Percentiles rank a stretch among this genome's conserved stretches.
Conservation (phyloP, 2,888 invertebrate genomes). For the Brachylomia viminalis region DNA sequence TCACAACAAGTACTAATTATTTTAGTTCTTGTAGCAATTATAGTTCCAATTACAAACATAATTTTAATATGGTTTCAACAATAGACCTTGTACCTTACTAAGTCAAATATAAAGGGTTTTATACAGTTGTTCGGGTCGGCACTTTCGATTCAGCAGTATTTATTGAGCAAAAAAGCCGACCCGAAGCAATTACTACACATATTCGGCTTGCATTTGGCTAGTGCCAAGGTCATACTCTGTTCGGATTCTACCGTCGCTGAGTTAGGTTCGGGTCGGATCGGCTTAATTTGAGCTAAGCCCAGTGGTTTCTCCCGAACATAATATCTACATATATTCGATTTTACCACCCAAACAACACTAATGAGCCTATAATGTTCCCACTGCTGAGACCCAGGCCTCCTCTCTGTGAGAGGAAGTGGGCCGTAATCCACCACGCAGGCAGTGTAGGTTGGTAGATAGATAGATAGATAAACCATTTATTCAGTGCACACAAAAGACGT, state of each 20-base stretch:
- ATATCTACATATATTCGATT: not conserved
- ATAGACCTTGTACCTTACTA: not conserved
- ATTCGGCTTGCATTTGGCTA: not conserved
- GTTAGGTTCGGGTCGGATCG: no score
- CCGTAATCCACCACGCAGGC: not conserved
- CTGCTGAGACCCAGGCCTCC: not conserved
- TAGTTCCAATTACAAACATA: constrained; percentile 8
- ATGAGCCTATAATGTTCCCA: not conserved
- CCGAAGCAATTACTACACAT: not conserved
- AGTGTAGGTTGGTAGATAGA: not conserved
- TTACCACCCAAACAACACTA: not conserved
- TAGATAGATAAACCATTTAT: no score
- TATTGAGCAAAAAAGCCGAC: not conserved
- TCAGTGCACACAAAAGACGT: no score
- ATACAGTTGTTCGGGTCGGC: no score
- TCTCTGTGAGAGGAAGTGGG: not conserved
- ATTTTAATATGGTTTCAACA: constrained; percentile 15
- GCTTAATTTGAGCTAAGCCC: not conserved
- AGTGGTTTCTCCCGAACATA: not conserved
- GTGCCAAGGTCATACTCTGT: not conserved
- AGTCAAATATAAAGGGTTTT: not conserved
- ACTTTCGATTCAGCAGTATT: not conserved
- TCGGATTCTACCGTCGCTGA: no score
- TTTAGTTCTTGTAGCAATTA: constrained; percentile 27
- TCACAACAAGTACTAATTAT: constrained; percentile 22